Conservation (phyloP, 2,888 invertebrate species). For the Leptopilina drosophilae region DNA sequence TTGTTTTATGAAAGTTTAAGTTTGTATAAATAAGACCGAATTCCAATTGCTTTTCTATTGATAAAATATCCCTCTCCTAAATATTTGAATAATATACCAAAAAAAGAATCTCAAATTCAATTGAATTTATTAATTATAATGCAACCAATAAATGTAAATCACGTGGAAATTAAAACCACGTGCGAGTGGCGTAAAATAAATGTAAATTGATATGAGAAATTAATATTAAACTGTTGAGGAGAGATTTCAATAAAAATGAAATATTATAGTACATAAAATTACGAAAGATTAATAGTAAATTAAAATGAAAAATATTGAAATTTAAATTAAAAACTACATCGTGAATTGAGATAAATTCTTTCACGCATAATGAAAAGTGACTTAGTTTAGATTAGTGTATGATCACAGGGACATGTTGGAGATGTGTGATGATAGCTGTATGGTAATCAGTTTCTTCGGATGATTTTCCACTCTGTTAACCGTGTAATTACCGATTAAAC, state of each 20-base stretch:
- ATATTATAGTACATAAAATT: no score
- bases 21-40: no score
- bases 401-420: neutral
- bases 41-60: no score
- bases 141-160: neutral
- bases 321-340: neutral
- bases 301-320: neutral
- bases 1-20: no score
- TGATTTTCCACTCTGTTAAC: slow-evolving; percentile 33
- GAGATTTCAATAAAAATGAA: no score
- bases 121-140: neutral
- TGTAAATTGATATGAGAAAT: neutral
- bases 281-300: no score
- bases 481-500: slow-evolving; percentile 34
- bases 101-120: neutral
- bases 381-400: slow-evolving; percentile 5
- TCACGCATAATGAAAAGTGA: neutral
- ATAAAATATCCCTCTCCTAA: no score
- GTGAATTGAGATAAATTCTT: neutral
- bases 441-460: slow-evolving; percentile 14
- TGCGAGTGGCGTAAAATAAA: neutral
- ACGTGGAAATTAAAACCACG: neutral
- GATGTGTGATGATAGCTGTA: neutral
- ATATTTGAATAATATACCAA: neutral
- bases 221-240: neutral